These are phyloP conservation scores for Numida meleagris DNA, from an alignment of 2,113 vertebrate genomes.

Conservation along the genomic window DNA sequence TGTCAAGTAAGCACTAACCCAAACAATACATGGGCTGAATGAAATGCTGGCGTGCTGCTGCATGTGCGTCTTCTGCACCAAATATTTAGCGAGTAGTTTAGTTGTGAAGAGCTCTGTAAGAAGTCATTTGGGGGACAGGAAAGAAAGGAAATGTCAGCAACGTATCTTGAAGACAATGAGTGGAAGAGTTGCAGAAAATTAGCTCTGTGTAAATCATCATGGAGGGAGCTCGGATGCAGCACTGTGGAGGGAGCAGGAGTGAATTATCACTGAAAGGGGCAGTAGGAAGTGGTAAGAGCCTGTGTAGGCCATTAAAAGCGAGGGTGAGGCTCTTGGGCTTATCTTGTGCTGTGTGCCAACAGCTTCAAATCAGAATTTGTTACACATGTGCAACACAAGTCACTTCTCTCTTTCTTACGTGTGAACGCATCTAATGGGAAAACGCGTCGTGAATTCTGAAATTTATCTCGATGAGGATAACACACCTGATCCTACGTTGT, in stretches of 20 bases:
- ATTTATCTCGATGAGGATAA: fast-evolving
- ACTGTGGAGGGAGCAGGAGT: background rate
- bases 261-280: background rate
- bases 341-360: fast-evolving
- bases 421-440: background rate
- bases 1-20: conserved; percentile 50
- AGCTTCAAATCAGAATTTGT: background rate
- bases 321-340: background rate
- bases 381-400: background rate
- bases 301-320: background rate
- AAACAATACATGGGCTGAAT: conserved; percentile 46
- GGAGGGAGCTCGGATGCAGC: background rate
- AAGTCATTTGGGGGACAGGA: conserved; percentile 18
- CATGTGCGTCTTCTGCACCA: background rate
- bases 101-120: background rate
- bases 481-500: background rate
- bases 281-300: background rate
- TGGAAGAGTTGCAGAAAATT: conserved; percentile 51
- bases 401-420: background rate
- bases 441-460: background rate
- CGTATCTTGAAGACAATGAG: background rate
- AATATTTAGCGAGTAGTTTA: background rate
- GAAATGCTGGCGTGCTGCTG: background rate
- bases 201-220: conserved; percentile 7
- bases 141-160: conserved; percentile 60